A percentile compares a stretch with the other conserved stretches of the same genome.
Conservation (phyloP, 2,888 invertebrate genomes). For the Drosophila fulvimacula region DNA sequence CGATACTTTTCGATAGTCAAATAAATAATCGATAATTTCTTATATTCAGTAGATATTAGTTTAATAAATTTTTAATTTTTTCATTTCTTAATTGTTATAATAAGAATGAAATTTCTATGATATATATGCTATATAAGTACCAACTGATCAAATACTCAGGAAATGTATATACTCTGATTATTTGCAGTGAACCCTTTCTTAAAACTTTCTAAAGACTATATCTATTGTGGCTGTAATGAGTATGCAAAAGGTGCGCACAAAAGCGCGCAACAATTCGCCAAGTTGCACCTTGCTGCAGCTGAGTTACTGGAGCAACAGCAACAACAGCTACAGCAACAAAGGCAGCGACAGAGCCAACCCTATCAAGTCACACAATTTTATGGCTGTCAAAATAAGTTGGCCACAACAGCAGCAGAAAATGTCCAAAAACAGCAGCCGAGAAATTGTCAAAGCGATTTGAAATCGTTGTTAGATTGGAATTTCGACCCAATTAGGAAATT, state of each 20-base stretch:
- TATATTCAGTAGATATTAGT: no score
- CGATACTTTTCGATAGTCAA: no score
- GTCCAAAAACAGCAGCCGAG: slow-evolving; percentile 44
- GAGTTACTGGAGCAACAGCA: neutral
- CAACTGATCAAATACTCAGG: no score
- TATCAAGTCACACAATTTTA: slow-evolving; percentile 53
- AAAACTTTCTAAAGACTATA: neutral
- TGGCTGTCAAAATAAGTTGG: slow-evolving; percentile 51
- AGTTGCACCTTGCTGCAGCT: slow-evolving; percentile 34
- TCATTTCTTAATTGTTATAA: no score
- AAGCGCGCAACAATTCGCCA: slow-evolving; percentile 40
- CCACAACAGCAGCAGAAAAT: neutral
- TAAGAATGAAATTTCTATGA: neutral
- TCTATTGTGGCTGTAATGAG: neutral
- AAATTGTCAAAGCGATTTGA: slow-evolving; percentile 56
- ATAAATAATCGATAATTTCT: no score
- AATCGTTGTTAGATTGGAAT: slow-evolving; percentile 82
- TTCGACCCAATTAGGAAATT: slow-evolving; percentile 82
- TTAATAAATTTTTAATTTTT: no score
- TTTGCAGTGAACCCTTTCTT: neutral
- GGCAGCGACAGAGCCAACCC: slow-evolving; percentile 27
- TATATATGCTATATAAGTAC: neutral
- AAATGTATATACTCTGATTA: neutral
- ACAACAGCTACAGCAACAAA: neutral
- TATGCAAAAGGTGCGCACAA: slow-evolving; percentile 18